Base-by-base conservation (phyloP, 2,888 invertebrate genomes). In the Baccha elongata region DNA sequence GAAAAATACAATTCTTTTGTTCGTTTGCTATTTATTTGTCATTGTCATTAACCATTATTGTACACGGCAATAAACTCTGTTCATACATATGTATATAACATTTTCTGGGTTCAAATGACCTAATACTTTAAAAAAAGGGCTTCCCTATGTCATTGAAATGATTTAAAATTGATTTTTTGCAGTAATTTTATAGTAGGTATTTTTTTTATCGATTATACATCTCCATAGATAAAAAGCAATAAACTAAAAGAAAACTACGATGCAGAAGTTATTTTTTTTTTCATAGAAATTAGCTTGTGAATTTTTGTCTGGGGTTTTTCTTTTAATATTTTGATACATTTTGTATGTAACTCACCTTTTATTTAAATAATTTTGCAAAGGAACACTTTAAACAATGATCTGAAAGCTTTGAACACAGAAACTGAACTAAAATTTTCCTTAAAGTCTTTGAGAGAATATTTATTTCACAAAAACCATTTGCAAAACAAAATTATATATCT, bases 371-470 rank as follows among this genome's bases (percentile, higher is more conserved):
- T 40, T 58, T 40, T 58, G 3, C 7, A 26, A 23, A 23, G 23
- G 23, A 58, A 58, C 11, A 58, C 40, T 40, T 58, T 11, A 58
- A 40, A 58, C 37, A 58, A 37, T 58, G 58, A 58, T 40, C 58
- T 58, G 23, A 13, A 23, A 40, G 40, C 58, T 58, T 58, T 40
- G 58, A 40, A 58, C 58, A 58, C 58, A 40, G 58, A 58, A 58
- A 40, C 58, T 40, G 6, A 58, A 58, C 58, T 58, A 58, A 55
- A 55, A 40, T 55, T 40, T 48, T 23, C 23, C 8, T 32, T 35
- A 40, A 58, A 40, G 21, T 58, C 58, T 58, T 58, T 40, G 29
- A 15, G 58, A n/a, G 40, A 40, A 40, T 40, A 48, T 26, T 58
- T 23, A 40, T 23, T 40, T 37, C 35, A 35, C 35, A 35, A 53